Conservation (phyloP, 2,888 invertebrate species). For the Amorpha juglandis region DNA sequence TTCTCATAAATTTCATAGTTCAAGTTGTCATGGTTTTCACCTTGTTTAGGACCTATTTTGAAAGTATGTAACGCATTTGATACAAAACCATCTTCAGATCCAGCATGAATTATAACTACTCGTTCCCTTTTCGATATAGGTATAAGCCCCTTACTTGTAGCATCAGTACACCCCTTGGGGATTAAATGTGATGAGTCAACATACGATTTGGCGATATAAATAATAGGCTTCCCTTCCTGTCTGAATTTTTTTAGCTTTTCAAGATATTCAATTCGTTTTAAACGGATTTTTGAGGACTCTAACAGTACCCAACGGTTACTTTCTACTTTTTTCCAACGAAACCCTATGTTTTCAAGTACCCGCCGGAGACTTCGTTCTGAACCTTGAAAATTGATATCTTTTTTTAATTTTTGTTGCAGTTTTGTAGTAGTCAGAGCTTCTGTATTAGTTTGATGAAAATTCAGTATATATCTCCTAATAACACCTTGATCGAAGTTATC, state of each 20-base stretch:
- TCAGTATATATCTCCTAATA: conserved; percentile 3
- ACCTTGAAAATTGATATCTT: conserved; percentile 1
- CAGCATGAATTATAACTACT: not conserved
- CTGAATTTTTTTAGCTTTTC: not conserved
- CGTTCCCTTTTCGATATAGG: not conserved
- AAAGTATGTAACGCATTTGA: not conserved
- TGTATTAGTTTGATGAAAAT: conserved; percentile 2
- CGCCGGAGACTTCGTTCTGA: conserved; percentile 1
- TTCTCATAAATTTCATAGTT: not conserved
- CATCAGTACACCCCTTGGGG: not conserved
- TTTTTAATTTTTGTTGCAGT: not conserved
- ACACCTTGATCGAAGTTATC: conserved; percentile 8
- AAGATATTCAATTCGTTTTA: not conserved
- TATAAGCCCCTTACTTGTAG: not conserved
- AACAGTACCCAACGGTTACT: not conserved
- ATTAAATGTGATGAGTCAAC: not conserved
- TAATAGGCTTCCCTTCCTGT: not conserved
- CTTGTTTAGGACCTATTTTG: not conserved
- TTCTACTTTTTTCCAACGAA: not conserved
- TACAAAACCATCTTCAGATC: not conserved
- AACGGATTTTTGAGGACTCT: conserved; percentile 6
- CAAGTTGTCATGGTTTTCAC: not conserved
- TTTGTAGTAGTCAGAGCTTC: not conserved
- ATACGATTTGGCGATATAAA: not conserved
- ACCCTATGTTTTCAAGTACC: not conserved